phyloP scores from a whole-genome alignment of 1,140 invertebrate species.

The Neodiprion pinetum region DNA sequence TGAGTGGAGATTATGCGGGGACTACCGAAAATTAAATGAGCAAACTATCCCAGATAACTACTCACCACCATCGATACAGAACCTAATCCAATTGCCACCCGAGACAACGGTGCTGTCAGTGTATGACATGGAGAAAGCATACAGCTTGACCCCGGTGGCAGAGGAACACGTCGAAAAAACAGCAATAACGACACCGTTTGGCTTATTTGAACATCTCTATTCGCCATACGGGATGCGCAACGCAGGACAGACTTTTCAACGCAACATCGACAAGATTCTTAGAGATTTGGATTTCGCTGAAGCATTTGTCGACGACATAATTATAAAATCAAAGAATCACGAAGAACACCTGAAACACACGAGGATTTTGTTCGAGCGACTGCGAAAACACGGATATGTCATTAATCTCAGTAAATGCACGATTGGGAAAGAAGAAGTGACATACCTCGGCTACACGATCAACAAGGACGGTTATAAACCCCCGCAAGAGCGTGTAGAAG shows the following conservation, averaged over 20 bases:
- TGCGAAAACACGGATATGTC: slow-evolving; percentile 28
- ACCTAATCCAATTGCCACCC: slow-evolving; percentile 41
- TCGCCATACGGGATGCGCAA: slow-evolving; percentile 60
- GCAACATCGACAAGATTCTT: slow-evolving; percentile 47
- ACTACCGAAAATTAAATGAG: slow-evolving; percentile 37
- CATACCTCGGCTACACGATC: slow-evolving; percentile 41
- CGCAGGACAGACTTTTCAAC: slow-evolving; percentile 56
- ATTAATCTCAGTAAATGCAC: slow-evolving; percentile 42
- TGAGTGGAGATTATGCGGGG: slow-evolving; percentile 34
- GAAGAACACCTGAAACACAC: slow-evolving; percentile 29
- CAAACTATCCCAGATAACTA: slow-evolving; percentile 52
- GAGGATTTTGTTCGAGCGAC: slow-evolving; percentile 20
- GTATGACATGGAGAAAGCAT: slow-evolving; percentile 61
- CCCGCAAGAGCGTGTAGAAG: slow-evolving; percentile 27
- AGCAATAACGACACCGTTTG: slow-evolving; percentile 49
- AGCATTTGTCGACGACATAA: slow-evolving; percentile 33
- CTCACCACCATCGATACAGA: slow-evolving; percentile 47
- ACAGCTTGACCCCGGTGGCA: slow-evolving; percentile 55
- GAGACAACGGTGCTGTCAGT: slow-evolving; percentile 50
- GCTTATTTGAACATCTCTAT: slow-evolving; percentile 39
- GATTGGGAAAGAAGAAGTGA: slow-evolving; percentile 36
- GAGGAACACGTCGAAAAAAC: slow-evolving; percentile 49
- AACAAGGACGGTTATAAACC: slow-evolving; percentile 34
- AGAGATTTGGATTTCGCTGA: slow-evolving; percentile 35
- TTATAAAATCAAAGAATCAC: slow-evolving; percentile 25